Conservation (phyloP, 2,888 invertebrate species). For the Blastobasis adustella region DNA sequence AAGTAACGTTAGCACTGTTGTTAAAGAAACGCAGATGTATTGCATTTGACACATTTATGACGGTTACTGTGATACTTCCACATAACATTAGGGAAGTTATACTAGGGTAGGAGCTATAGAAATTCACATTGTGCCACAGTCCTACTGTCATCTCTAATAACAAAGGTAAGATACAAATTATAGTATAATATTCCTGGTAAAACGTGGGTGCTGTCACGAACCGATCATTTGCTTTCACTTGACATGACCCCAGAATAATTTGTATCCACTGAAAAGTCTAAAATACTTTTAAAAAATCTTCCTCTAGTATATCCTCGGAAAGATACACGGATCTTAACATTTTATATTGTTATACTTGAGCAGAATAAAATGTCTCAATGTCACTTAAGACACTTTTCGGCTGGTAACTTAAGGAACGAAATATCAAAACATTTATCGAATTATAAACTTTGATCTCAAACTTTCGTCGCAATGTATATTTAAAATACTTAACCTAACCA, state of each 20-base stretch:
- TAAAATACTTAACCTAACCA: too few relatives aligned
- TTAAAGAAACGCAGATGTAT: conserved; percentile 39
- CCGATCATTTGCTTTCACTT: conserved; percentile 33
- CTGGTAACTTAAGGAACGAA: too few relatives aligned
- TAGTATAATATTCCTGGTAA: conserved; percentile 36
- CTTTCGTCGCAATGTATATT: too few relatives aligned
- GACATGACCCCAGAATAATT: conserved; percentile 32
- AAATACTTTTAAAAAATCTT: conserved; percentile 31
- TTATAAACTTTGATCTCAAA: too few relatives aligned
- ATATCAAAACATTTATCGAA: not conserved
- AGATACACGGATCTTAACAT: conserved; percentile 25
- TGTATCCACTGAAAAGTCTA: conserved; percentile 27
- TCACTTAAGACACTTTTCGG: not conserved
- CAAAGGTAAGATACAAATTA: not conserved
- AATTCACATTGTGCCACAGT: too few relatives aligned
- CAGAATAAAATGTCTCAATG: not conserved
- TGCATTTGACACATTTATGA: conserved; percentile 14
- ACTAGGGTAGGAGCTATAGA: too few relatives aligned
- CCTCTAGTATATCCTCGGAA: conserved; percentile 41
- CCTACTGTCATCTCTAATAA: too few relatives aligned
- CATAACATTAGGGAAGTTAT: too few relatives aligned
- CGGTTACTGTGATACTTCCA: too few relatives aligned
- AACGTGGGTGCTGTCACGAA: conserved; percentile 34
- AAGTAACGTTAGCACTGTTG: conserved; percentile 28
- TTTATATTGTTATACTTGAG: not conserved